phyloP scores from a whole-genome alignment of 53 echinoderm and acorn worm species.

The Echinarachnius parma region DNA sequence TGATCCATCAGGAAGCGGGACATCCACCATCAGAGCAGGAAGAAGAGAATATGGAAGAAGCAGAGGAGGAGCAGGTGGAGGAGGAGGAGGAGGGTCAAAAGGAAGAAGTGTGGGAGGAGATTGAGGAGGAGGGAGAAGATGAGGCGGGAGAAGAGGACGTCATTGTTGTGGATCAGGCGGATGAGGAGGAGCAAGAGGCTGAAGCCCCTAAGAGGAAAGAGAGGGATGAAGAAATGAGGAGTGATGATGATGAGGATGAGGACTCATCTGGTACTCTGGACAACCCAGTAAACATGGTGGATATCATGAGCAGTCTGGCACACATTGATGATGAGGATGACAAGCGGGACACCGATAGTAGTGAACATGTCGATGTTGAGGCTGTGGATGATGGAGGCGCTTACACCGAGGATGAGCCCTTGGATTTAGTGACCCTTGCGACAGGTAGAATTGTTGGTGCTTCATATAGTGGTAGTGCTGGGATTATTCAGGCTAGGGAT shows the following conservation, averaged over 20 bases:
- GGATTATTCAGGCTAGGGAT: neutral
- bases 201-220: neutral
- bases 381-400: neutral
- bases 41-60: too few species aligned
- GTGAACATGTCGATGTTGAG: conserved; percentile 13
- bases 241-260: neutral
- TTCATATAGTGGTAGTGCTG: too few species aligned
- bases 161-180: neutral
- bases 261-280: neutral
- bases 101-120: too few species aligned
- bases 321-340: conserved; percentile 20
- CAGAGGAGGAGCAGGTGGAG: conserved; percentile 16
- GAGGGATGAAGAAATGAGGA: neutral
- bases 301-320: conserved; percentile 26
- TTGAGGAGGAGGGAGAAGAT: too few species aligned
- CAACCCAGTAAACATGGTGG: conserved; percentile 11
- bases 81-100: conserved; percentile 2
- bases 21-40: neutral
- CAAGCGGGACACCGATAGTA: neutral
- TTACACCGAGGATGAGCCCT: neutral
- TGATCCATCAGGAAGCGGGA: too few species aligned
- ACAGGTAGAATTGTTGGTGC: too few species aligned
- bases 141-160: neutral
- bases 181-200: neutral
- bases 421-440: too few species aligned